phyloP scores from a whole-genome alignment of 2,888 invertebrate species.

The Agonopterix subpropinquella region DNA sequence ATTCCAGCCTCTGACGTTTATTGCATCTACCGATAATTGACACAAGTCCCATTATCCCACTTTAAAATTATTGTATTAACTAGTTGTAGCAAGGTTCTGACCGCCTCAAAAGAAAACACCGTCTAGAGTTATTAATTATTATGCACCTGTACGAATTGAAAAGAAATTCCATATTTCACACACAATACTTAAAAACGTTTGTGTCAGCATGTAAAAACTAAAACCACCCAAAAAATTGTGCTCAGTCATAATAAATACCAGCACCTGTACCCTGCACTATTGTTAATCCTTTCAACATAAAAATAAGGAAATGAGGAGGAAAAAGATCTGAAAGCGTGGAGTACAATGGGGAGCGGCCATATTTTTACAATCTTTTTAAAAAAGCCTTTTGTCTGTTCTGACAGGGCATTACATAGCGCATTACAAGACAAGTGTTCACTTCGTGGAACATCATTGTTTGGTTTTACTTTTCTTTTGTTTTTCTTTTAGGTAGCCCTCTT shows the following conservation, averaged over 20 bases:
- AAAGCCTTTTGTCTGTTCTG: slow-evolving; percentile 56
- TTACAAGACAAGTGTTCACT: slow-evolving; percentile 61
- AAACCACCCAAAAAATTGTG: too few species aligned
- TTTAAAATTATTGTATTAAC: too few species aligned
- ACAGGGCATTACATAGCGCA: slow-evolving; percentile 58
- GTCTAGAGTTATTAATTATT: too few species aligned
- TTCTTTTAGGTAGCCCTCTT: background rate
- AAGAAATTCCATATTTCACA: too few species aligned
- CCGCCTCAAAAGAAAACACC: too few species aligned
- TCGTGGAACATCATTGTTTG: slow-evolving; percentile 46
- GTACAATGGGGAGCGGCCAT: slow-evolving; percentile 57
- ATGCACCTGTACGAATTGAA: too few species aligned
- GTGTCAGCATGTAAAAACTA: too few species aligned
- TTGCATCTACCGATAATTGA: too few species aligned
- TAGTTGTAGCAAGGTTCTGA: too few species aligned
- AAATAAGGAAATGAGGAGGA: slow-evolving; percentile 66
- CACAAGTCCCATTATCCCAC: too few species aligned
- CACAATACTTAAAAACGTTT: too few species aligned
- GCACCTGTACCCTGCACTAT: slow-evolving; percentile 21
- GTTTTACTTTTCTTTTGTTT: slow-evolving; percentile 20
- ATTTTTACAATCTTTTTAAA: slow-evolving; percentile 60
- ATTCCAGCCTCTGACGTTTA: too few species aligned
- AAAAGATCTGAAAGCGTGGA: slow-evolving; percentile 50
- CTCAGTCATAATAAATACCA: slow-evolving; percentile 7
- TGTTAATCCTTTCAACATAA: slow-evolving; percentile 67